Evolutionary conservation across 2,113 vertebrate species (phyloP), one percentile per base, ranked within the genome.

Genomic region (Macrotis lagotis): DNA sequence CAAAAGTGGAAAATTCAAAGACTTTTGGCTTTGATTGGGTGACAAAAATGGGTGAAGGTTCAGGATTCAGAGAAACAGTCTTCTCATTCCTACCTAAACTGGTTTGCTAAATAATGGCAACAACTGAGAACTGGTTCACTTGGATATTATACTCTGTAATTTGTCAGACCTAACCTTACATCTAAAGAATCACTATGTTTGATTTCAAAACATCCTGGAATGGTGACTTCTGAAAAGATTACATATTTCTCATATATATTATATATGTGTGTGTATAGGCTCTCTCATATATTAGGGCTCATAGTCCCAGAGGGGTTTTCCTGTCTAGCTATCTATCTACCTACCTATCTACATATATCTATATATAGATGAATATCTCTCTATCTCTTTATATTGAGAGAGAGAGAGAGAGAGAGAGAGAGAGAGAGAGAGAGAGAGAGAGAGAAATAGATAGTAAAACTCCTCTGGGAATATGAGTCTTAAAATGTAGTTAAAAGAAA

Each of bases 381-480:
- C n/a, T n/a, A n/a, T n/a, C n/a, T n/a, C n/a, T n/a, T n/a, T n/a
- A n/a, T n/a, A n/a, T n/a, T n/a, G n/a, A n/a, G n/a, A n/a, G n/a
- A n/a, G n/a, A n/a, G n/a, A n/a, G n/a, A n/a, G n/a, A n/a, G n/a
- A n/a, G n/a, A n/a, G n/a, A n/a, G n/a, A n/a, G n/a, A n/a, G n/a
- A n/a, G n/a, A n/a, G n/a, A n/a, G n/a, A n/a, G n/a, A n/a, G n/a
- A n/a, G n/a, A n/a, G n/a, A n/a, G n/a, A n/a, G n/a, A n/a, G n/a
- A n/a, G n/a, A n/a, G n/a, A n/a, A n/a, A n/a, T n/a, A n/a, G n/a
- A n/a, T n/a, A 88, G 89, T 59, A 25, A 83, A 94, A 90, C 94
- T 93, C 0, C 91, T 74, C 88, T 93, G 91, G 95, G 91, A 53
- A 94, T 95, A 47, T 90, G 94, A 93, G 96, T 91, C 74, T 48